phyloP scores from a whole-genome alignment of 2,888 invertebrate species.

The Aspidiotus rigidus region DNA sequence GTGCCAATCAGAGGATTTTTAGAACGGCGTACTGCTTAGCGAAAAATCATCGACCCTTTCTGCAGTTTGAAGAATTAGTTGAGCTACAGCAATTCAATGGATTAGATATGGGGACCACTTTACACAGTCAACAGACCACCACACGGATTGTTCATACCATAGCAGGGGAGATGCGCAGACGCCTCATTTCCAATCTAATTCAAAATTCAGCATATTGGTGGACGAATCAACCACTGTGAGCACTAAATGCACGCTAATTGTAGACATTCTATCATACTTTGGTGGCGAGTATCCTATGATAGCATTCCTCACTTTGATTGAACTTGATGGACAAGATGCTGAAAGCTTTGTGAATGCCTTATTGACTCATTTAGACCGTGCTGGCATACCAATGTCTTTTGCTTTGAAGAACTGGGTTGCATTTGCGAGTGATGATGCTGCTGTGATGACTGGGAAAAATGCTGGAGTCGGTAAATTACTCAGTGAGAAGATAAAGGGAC shows the following conservation, averaged over 20 bases:
- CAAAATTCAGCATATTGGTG: not conserved
- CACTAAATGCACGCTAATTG: not conserved
- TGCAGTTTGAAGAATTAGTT: not conserved
- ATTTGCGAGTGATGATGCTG: no score
- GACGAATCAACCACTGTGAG: not conserved
- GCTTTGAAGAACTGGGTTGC: no score
- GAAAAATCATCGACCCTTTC: not conserved
- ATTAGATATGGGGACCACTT: no score
- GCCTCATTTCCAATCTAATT: not conserved
- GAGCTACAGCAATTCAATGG: not conserved
- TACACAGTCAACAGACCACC: not conserved
- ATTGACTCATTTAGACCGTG: no score
- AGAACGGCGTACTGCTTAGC: not conserved
- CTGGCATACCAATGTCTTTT: no score
- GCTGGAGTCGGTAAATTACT: no score
- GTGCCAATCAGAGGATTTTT: not conserved
- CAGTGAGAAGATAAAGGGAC: no score
- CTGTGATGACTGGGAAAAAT: no score
- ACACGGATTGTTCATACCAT: not conserved
- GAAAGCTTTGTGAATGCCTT: no score
- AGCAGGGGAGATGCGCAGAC: no score
- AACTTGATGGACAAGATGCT: slow-evolving; percentile 2
- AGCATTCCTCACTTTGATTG: not conserved
- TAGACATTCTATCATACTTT: not conserved
- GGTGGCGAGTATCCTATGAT: not conserved